phyloP scores from a whole-genome alignment of 2,113 vertebrate genomes.

The Clarias batrachus region DNA sequence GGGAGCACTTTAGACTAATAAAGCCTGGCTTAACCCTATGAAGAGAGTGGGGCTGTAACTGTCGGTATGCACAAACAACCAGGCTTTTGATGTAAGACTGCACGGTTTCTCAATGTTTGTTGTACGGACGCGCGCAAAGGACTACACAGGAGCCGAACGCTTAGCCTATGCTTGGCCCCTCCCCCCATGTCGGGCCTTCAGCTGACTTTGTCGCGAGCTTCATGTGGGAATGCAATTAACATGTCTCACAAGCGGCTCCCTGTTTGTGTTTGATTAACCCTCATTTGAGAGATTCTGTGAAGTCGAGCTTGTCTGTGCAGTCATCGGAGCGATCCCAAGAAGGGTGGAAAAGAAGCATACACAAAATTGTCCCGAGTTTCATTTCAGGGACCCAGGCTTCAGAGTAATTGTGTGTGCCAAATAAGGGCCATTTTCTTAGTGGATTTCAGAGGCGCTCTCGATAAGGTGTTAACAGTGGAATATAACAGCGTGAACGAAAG shows the following conservation, averaged over 20 bases:
- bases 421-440: neutral
- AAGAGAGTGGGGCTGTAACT: constrained; percentile 57
- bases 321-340: neutral
- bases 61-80: constrained; percentile 55
- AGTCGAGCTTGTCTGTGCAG: constrained; percentile 14
- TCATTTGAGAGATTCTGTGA: constrained; percentile 45
- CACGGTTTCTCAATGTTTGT: constrained; percentile 56
- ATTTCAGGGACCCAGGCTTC: constrained; percentile 20
- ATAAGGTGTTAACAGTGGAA: constrained; percentile 2
- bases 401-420: constrained; percentile 1
- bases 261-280: constrained; percentile 58
- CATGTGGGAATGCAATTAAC: constrained; percentile 68
- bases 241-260: constrained; percentile 49
- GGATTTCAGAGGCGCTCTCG: neutral
- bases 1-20: constrained; percentile 30
- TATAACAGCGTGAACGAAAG: neutral
- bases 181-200: constrained; percentile 6
- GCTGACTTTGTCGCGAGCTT: constrained; percentile 42
- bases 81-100: constrained; percentile 57
- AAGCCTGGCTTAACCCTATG: constrained; percentile 34
- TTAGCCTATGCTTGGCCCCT: constrained; percentile 22
- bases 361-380: neutral
- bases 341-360: neutral
- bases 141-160: neutral
- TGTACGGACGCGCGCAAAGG: constrained; percentile 24